A percentile compares a stretch with the other conserved stretches of the same genome.
Evolutionary conservation across 2,888 invertebrate species (phyloP).

Genomic region (Eupithecia centaureata): DNA sequence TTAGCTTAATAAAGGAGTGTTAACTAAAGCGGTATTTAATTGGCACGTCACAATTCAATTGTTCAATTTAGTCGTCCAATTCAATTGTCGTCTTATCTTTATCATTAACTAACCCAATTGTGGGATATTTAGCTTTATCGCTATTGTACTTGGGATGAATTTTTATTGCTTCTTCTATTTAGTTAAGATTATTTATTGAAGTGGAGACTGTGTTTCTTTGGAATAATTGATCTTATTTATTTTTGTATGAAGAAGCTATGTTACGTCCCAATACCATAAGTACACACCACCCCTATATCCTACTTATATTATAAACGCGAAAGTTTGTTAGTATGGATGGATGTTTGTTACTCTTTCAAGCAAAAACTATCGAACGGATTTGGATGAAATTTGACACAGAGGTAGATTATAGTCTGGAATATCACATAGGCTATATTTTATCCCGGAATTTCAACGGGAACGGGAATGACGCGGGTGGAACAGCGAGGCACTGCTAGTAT

Average conservation of each 20-base stretch:
- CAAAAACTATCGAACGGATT: too few relatives aligned
- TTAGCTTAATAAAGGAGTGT: constrained; percentile 74
- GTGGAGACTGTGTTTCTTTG: not conserved
- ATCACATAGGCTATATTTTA: too few relatives aligned
- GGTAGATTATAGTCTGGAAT: too few relatives aligned
- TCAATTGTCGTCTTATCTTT: constrained; percentile 70
- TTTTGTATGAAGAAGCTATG: not conserved
- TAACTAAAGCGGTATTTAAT: constrained; percentile 75
- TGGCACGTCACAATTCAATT: constrained; percentile 70
- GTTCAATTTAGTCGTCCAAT: constrained; percentile 77
- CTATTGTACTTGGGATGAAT: constrained; percentile 31
- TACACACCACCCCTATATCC: too few relatives aligned
- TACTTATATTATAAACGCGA: too few relatives aligned
- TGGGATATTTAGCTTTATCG: constrained; percentile 51
- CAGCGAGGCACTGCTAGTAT: too few relatives aligned
- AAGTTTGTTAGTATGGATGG: too few relatives aligned
- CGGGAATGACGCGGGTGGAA: too few relatives aligned
- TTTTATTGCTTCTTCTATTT: constrained; percentile 13
- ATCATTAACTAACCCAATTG: constrained; percentile 62
- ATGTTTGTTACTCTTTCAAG: too few relatives aligned
- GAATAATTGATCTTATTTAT: not conserved
- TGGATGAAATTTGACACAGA: too few relatives aligned
- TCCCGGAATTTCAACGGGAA: too few relatives aligned
- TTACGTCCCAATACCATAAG: too few relatives aligned
- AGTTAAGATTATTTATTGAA: not conserved